Percentiles rank a stretch among this genome's conserved stretches.
phyloP scores from a whole-genome alignment of 2,888 invertebrate species.

The Choreutis nemorana region DNA sequence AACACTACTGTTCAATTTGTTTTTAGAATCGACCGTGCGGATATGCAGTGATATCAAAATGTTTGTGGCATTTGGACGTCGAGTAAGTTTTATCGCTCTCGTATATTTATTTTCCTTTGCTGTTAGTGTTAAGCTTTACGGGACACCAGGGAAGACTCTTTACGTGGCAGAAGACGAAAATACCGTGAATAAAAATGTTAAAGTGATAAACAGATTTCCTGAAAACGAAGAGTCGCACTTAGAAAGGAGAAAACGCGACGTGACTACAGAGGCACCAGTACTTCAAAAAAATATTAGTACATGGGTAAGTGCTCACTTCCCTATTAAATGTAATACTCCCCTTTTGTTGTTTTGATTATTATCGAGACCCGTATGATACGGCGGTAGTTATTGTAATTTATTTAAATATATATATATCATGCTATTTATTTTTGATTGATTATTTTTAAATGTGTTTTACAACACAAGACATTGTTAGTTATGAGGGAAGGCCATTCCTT shows the following conservation, averaged over 20 bases:
- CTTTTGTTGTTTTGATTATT: constrained; percentile 21
- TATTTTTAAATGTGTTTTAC: too few species aligned
- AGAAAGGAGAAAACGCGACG: constrained; percentile 48
- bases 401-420: too few species aligned
- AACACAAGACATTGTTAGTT: too few species aligned
- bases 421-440: too few species aligned
- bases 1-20: constrained; percentile 5
- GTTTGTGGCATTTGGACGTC: constrained; percentile 41
- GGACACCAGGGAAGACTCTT: constrained; percentile 28
- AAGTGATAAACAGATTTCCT: constrained; percentile 33
- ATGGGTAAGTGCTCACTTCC: constrained; percentile 49
- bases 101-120: constrained; percentile 33
- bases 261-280: constrained; percentile 29
- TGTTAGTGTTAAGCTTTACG: constrained; percentile 31
- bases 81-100: constrained; percentile 30
- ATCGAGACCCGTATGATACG: constrained; percentile 15
- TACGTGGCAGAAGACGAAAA: constrained; percentile 39
- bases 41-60: constrained; percentile 54
- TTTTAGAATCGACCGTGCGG: constrained; percentile 11
- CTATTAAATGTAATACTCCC: constrained; percentile 30
- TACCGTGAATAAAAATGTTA: constrained; percentile 21
- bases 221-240: constrained; percentile 20
- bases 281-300: constrained; percentile 50
- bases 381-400: too few species aligned
- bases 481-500: constrained; percentile 4